These are phyloP conservation scores for Sinocyclocheilus maitianheensis DNA, from an alignment of 2,113 vertebrate species.

Conservation along the genomic window DNA sequence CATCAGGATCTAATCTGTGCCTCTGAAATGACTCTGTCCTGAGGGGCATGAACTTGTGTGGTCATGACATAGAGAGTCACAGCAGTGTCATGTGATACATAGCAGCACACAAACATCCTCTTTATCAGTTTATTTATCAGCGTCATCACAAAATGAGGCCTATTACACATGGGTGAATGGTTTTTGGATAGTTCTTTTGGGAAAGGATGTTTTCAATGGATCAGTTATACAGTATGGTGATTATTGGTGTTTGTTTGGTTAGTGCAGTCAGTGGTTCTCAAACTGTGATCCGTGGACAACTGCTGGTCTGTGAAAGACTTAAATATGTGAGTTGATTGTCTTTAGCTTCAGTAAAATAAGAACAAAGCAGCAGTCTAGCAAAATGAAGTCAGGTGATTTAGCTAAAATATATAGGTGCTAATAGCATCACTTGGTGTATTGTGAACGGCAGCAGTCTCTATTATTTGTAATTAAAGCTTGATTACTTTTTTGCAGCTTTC, in stretches of 20 bases:
- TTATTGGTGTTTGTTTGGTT: not conserved
- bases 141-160: not conserved
- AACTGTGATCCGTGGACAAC: not conserved
- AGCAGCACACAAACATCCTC: conserved; percentile 28
- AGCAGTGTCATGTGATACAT: conserved; percentile 25
- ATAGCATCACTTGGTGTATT: not conserved
- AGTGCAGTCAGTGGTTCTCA: not conserved
- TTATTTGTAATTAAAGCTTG: not conserved
- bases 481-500: not conserved
- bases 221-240: not conserved
- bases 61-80: conserved; percentile 28
- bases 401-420: not conserved
- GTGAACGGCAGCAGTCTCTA: not conserved
- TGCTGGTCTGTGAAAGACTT: not conserved
- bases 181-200: conserved; percentile 2
- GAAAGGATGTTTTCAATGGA: not conserved
- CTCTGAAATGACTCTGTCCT: not conserved
- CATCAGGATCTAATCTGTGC: conserved; percentile 2
- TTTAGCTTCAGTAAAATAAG: not conserved
- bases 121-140: conserved; percentile 27
- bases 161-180: not conserved
- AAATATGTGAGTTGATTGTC: not conserved
- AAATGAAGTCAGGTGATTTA: not conserved
- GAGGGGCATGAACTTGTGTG: conserved; percentile 30
- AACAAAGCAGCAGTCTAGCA: not conserved